Conservation (phyloP, 2,888 invertebrate genomes). For the Athalia cordata region DNA sequence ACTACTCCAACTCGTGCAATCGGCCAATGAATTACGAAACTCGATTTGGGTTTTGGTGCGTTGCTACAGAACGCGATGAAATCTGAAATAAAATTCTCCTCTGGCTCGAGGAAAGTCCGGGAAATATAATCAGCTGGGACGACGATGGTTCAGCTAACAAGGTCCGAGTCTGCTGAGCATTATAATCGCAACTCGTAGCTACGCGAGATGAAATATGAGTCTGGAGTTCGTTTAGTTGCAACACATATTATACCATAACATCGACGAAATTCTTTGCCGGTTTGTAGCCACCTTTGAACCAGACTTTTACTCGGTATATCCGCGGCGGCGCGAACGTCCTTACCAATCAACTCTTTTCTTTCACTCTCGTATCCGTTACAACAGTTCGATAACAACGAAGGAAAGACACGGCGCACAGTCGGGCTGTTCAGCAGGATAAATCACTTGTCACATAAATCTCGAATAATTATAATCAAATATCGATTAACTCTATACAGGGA, state of each 20-base stretch:
- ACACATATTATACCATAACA: constrained; percentile 27
- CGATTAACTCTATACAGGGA: constrained; percentile 15
- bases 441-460: constrained; percentile 16
- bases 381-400: not conserved
- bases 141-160: constrained; percentile 8
- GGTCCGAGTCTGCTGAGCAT: constrained; percentile 8
- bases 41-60: constrained; percentile 15
- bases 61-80: constrained; percentile 21
- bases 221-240: constrained; percentile 43
- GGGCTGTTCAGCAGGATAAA: not conserved
- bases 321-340: not conserved
- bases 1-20: no score
- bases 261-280: constrained; percentile 41
- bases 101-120: constrained; percentile 32
- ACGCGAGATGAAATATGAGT: constrained; percentile 44
- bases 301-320: constrained; percentile 44
- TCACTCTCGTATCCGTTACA: constrained; percentile 34
- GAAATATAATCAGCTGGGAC: constrained; percentile 4
- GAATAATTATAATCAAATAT: constrained; percentile 34
- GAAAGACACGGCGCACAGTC: not conserved
- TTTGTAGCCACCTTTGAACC: constrained; percentile 45
- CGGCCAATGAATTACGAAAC: constrained; percentile 22
- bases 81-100: constrained; percentile 18
- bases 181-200: constrained; percentile 1
- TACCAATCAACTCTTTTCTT: constrained; percentile 28